These are phyloP conservation scores for Idaea biselata DNA, from an alignment of 2,888 invertebrate species.

Conservation along the genomic window DNA sequence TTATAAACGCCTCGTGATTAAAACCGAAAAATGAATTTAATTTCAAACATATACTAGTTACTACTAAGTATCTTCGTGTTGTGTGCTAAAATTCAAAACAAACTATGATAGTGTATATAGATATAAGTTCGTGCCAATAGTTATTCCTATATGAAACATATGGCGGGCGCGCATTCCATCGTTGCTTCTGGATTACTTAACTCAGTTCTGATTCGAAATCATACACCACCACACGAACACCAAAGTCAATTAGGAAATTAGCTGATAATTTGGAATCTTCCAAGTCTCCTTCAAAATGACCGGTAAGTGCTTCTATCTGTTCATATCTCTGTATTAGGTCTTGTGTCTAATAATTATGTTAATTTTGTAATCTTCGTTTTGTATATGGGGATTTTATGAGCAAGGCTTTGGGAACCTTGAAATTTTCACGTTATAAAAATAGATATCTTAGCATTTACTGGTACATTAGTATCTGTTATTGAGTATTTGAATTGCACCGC, in stretches of 20 bases:
- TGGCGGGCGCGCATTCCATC: conserved; percentile 59
- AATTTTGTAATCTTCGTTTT: conserved; percentile 26
- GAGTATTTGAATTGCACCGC: conserved; percentile 1
- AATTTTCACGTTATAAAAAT: conserved; percentile 29
- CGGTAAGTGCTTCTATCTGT: conserved; percentile 24
- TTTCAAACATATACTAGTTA: no score
- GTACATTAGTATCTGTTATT: conserved; percentile 19
- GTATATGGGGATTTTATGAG: conserved; percentile 29
- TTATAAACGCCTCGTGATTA: no score
- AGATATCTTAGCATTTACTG: conserved; percentile 28
- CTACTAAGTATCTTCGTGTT: no score
- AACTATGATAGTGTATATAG: background rate
- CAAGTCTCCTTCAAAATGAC: conserved; percentile 22
- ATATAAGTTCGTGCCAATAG: conserved; percentile 39
- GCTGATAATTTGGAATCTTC: background rate
- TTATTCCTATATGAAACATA: conserved; percentile 63
- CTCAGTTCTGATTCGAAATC: conserved; percentile 54
- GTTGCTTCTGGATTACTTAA: conserved; percentile 56
- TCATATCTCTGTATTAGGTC: background rate
- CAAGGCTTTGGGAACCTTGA: conserved; percentile 25
- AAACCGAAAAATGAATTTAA: no score
- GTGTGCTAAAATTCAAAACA: conserved; percentile 8
- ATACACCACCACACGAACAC: conserved; percentile 22
- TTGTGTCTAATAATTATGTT: conserved; percentile 26
- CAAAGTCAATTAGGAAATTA: background rate